Conservation (phyloP, 2,113 vertebrate genomes). For the Pseudopipra pipra region DNA sequence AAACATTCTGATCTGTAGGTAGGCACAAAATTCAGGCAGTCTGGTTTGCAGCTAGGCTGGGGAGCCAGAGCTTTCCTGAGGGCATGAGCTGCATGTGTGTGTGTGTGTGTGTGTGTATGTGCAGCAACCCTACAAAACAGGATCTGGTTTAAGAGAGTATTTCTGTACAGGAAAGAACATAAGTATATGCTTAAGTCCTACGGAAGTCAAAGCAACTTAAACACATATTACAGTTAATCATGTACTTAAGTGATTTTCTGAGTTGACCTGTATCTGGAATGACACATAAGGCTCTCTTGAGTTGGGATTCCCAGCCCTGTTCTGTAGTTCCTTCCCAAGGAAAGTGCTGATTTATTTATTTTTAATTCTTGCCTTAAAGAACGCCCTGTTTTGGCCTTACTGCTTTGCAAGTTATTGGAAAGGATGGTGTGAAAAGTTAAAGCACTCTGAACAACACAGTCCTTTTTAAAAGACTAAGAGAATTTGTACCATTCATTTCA, state of each 20-base stretch:
- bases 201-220: constrained; percentile 37
- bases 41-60: neutral
- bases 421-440: neutral
- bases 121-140: neutral
- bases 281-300: neutral
- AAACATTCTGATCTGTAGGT: neutral
- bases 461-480: constrained; percentile 7
- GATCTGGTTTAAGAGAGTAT: constrained; percentile 26
- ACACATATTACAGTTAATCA: constrained; percentile 15
- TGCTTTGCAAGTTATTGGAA: neutral
- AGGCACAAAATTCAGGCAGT: neutral
- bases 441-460: neutral
- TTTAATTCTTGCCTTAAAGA: neutral
- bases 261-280: neutral
- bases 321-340: neutral
- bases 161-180: neutral
- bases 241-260: constrained; percentile 38
- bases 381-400: neutral
- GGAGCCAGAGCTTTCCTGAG: neutral
- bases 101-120: neutral
- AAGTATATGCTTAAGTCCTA: neutral
- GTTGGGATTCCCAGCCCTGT: neutral
- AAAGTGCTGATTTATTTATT: neutral
- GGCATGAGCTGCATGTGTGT: neutral
- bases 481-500: constrained; percentile 14